A percentile compares a stretch with the other conserved stretches of the same genome.
Evolutionary conservation across 2,797 vertebrate species (phyloP).

Genomic region (Nasua narica): DNA sequence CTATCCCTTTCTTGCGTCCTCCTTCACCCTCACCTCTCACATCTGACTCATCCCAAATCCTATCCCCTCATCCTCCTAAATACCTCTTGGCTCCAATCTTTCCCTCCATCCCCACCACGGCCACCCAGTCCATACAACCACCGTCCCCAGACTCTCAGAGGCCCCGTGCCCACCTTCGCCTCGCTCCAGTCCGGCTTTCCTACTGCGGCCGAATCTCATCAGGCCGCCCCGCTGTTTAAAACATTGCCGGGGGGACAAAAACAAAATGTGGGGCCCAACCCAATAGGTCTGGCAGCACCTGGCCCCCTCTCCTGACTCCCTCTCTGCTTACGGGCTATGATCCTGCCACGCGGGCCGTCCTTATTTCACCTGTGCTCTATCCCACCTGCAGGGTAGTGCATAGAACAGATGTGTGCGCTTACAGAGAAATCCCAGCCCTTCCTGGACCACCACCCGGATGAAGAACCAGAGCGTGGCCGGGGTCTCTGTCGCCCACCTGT

Average conservation of each 20-base stretch:
- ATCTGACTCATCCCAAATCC: neutral
- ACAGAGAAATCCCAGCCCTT: neutral
- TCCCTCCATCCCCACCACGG: neutral
- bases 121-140: neutral
- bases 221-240: neutral
- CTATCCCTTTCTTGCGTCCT: neutral
- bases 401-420: neutral
- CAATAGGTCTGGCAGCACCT: neutral
- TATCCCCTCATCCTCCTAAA: neutral
- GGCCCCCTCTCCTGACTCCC: neutral
- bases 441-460: too few species aligned
- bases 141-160: neutral
- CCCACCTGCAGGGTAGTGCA: too few species aligned
- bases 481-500: neutral
- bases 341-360: neutral
- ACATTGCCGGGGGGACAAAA: neutral
- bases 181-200: neutral
- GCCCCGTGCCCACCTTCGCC: neutral
- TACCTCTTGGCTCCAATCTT: neutral
- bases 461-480: neutral
- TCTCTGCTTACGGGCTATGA: neutral
- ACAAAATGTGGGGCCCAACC: neutral
- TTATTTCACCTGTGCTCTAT: neutral
- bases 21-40: neutral
- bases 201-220: neutral